Conservation (phyloP, 2,113 vertebrate species). For the Colistium nudipinnis region DNA sequence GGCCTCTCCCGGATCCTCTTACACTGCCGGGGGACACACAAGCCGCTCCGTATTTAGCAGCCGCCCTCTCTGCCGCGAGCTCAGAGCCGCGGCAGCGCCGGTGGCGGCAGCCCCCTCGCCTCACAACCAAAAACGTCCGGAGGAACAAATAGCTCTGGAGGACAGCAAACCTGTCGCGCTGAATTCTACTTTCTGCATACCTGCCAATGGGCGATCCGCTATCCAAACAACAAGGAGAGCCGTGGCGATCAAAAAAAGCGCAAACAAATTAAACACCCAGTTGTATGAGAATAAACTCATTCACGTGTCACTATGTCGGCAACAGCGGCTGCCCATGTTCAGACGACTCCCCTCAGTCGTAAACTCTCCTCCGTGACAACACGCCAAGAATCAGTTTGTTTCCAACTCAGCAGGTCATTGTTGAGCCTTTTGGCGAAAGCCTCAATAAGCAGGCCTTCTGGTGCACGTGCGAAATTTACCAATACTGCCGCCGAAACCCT, state of each 20-base stretch:
- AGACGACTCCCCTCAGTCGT: slow-evolving; percentile 26
- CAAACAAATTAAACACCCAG: neutral
- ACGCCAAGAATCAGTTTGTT: slow-evolving; percentile 38
- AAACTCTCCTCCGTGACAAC: slow-evolving; percentile 28
- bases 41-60: slow-evolving; percentile 71
- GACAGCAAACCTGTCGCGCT: slow-evolving; percentile 12
- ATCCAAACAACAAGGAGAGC: neutral
- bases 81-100: slow-evolving; percentile 47
- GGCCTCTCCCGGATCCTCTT: slow-evolving; percentile 75
- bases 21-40: slow-evolving; percentile 73
- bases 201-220: neutral
- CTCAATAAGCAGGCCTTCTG: neutral
- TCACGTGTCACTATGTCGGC: slow-evolving; percentile 31
- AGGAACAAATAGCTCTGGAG: slow-evolving; percentile 25
- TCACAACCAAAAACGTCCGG: slow-evolving; percentile 31
- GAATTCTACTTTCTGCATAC: slow-evolving; percentile 3
- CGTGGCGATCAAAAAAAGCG: neutral
- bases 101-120: slow-evolving; percentile 48
- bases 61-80: slow-evolving; percentile 46
- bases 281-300: slow-evolving; percentile 8
- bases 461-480: neutral
- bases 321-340: slow-evolving; percentile 22
- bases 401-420: slow-evolving; percentile 22
- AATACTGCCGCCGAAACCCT: neutral
- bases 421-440: slow-evolving; percentile 22